A percentile compares a stretch with the other conserved stretches of the same genome.
Evolutionary conservation across 2,797 vertebrate species (phyloP).

Genomic region (Clarias fuscus): DNA sequence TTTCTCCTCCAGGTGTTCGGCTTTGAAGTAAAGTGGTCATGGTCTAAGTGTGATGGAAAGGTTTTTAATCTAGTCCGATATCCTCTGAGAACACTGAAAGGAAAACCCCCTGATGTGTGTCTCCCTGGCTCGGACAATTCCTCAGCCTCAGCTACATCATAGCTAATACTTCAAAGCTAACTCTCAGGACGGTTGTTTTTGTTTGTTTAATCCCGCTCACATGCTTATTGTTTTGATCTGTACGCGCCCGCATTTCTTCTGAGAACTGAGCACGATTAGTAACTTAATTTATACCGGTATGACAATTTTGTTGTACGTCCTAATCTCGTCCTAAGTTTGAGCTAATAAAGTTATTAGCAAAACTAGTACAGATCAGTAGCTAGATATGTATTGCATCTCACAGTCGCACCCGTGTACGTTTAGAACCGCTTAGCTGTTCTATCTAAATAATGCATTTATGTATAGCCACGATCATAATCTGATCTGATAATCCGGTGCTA

Average conservation of each 20-base stretch:
- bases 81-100: not conserved
- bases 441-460: not conserved
- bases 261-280: too few species aligned
- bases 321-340: not conserved
- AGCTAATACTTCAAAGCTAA: not conserved
- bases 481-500: not conserved
- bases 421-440: not conserved
- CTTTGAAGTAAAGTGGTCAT: not conserved
- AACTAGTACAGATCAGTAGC: not conserved
- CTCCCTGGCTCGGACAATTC: not conserved
- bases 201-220: too few species aligned
- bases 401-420: not conserved
- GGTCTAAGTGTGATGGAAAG: not conserved
- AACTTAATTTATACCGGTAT: too few species aligned
- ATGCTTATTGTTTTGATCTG: too few species aligned
- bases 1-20: not conserved
- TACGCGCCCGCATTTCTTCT: too few species aligned
- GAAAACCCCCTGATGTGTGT: not conserved
- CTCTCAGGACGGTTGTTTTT: too few species aligned
- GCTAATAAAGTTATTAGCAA: not conserved
- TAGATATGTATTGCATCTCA: not conserved
- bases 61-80: not conserved
- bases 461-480: not conserved
- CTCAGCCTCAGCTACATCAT: not conserved
- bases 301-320: not conserved